Evolutionary conservation across 2,888 invertebrate genomes (phyloP), one percentile per base, ranked within the genome.

Genomic region (Sphaerophoria taeniata): DNA sequence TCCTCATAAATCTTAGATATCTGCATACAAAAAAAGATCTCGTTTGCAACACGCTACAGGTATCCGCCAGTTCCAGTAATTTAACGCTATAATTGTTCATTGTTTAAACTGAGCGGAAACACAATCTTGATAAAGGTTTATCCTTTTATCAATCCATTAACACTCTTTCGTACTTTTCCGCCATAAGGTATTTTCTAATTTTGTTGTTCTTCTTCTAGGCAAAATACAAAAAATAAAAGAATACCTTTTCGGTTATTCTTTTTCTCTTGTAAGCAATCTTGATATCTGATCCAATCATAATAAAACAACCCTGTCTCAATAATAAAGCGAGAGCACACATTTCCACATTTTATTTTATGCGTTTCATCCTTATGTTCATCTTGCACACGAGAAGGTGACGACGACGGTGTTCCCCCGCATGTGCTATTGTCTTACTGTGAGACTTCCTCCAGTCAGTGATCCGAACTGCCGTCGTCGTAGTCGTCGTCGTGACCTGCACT

Each of bases 221-320:
- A n/a, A n/a, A n/a, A n/a, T n/a, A n/a, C n/a, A n/a, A n/a, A n/a
- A n/a, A n/a, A n/a, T n/a, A n/a, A n/a, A n/a, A n/a, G n/a, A n/a
- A n/a, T n/a, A n/a, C 60, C 16, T 12, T 45, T 39, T 4, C 7
- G 4, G 43, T 3, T 34, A 4, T 34, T 36, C 36, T 6, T 65
- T 31, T n/a, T 33, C 55, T 43, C 12, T 16, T 60, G 1, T 12
- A 6, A 14, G 11, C 31, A 31, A 47, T n/a, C 33, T 49, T 63
- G 72, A 60, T 72, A 83, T 83, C 70, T 36, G 63, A 83, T 79
- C 72, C 56, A 69, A 73, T 73, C 74, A 63, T 24, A 69, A 76
- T 53, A 63, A 76, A 55, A 77, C 39, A 73, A 53, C 49, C 55
- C 9, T 24, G 16, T 51, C 34, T 36, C 14, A 7, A 16, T 12